phyloP scores from a whole-genome alignment of 1,140 invertebrate genomes.

The Solen grandis region DNA sequence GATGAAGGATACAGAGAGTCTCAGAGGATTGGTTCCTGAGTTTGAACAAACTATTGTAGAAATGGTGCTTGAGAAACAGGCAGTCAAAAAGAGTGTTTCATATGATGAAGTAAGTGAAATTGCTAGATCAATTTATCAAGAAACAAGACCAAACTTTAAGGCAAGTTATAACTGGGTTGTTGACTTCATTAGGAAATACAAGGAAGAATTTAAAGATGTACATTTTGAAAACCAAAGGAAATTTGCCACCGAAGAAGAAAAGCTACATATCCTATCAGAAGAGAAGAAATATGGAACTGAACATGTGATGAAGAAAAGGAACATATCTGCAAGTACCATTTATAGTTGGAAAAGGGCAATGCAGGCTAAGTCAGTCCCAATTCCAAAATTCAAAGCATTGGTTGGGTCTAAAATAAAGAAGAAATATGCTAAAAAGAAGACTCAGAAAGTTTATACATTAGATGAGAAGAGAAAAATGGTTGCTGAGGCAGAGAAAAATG shows the following conservation, averaged over 20 bases:
- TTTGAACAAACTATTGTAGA: slow-evolving; percentile 39
- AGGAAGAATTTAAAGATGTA: slow-evolving; percentile 44
- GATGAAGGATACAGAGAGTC: slow-evolving; percentile 4
- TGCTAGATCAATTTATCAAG: slow-evolving; percentile 42
- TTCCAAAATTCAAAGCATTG: slow-evolving; percentile 50
- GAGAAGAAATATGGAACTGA: slow-evolving; percentile 55
- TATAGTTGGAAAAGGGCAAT: slow-evolving; percentile 34
- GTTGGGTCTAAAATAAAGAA: slow-evolving; percentile 50
- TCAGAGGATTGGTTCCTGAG: slow-evolving; percentile 43
- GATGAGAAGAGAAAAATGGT: slow-evolving; percentile 53
- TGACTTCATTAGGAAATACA: slow-evolving; percentile 49
- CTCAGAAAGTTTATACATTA: slow-evolving; percentile 13
- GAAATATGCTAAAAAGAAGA: slow-evolving; percentile 48
- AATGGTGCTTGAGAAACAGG: slow-evolving; percentile 51
- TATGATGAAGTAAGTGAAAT: slow-evolving; percentile 43
- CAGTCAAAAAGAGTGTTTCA: slow-evolving; percentile 38
- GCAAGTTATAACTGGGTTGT: slow-evolving; percentile 51
- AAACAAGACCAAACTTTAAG: slow-evolving; percentile 52
- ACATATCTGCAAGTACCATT: slow-evolving; percentile 46
- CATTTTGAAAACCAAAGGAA: slow-evolving; percentile 46
- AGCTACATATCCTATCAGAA: slow-evolving; percentile 51
- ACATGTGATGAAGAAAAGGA: slow-evolving; percentile 51
- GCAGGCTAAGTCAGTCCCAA: slow-evolving; percentile 48
- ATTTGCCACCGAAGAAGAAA: slow-evolving; percentile 28
- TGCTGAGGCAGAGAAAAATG: slow-evolving; percentile 30